A percentile compares a stretch with the other conserved stretches of the same genome.
Evolutionary conservation across 2,113 vertebrate genomes (phyloP).

Genomic region (Planiliza haematocheilus): DNA sequence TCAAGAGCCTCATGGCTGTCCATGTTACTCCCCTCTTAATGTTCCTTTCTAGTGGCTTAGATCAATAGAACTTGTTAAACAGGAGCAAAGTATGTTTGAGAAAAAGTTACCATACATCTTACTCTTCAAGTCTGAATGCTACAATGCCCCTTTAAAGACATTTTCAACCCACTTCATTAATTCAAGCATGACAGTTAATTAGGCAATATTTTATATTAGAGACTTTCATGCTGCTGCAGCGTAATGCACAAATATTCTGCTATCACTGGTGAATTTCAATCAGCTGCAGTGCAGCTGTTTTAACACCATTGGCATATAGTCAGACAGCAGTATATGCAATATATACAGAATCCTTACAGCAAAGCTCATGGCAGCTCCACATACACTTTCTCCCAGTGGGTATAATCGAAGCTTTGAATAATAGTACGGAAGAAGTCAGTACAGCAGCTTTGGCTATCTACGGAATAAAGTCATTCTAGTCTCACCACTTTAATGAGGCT

Average conservation of each 20-base stretch:
- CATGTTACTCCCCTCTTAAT: no score
- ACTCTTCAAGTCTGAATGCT: conserved; percentile 39
- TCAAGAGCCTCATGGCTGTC: no score
- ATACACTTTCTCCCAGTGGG: conserved; percentile 3
- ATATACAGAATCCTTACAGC: conserved; percentile 1
- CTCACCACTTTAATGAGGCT: neutral
- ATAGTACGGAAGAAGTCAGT: neutral
- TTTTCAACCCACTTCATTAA: conserved; percentile 68
- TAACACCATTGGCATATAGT: conserved; percentile 34
- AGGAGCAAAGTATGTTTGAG: neutral
- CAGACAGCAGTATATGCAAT: neutral
- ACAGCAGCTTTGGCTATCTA: neutral
- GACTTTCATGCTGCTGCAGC: conserved; percentile 62
- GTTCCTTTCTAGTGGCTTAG: no score
- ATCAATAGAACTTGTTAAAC: conserved; percentile 17
- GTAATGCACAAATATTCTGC: conserved; percentile 61
- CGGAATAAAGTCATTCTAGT: conserved; percentile 8
- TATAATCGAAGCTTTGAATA: neutral
- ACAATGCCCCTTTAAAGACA: conserved; percentile 50
- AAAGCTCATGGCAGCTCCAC: conserved; percentile 1
- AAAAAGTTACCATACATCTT: conserved; percentile 4
- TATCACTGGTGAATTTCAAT: conserved; percentile 72
- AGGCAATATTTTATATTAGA: conserved; percentile 70
- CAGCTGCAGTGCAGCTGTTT: conserved; percentile 53
- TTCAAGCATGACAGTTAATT: conserved; percentile 71